Evolutionary conservation across 2,113 vertebrate genomes (phyloP), one percentile per base, ranked within the genome.

Genomic region (Miniopterus natalensis): DNA sequence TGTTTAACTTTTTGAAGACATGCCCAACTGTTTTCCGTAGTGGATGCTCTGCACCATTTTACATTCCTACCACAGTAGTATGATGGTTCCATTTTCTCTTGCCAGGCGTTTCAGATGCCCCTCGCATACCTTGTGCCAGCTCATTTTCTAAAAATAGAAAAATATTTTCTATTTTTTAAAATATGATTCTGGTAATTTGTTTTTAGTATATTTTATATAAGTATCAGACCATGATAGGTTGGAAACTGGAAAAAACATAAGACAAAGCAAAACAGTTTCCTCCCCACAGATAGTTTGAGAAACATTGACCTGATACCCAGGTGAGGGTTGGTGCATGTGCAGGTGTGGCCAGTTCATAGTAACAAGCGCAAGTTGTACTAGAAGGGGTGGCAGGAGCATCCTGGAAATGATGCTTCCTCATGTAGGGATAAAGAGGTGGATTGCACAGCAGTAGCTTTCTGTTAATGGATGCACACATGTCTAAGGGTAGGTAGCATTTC

Each of bases 141-240:
- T 36, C 36, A 36, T 36, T 36, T 36, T 36, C 36, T 36, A 36
- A 36, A 36, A 36, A 36, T 36, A 36, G 36, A 36, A 36, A 36
- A 36, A 36, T 91, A 11, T 66, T 88, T 88, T 70, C 53, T 17
- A 10, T 78, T 55, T 89, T 96, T 84, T 18, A 23, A 57, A 14
- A 61, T 88, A 89, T 8, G 70, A 75, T 11, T 79, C 45, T 93
- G 68, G n/a, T 36, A 45, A 36, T 65, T 93, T 29, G n/a, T 87
- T 92, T 93, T 47, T 84, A 63, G 80, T 83, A 21, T 51, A 27
- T 80, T 68, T 70, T 89, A 70, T 42, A 53, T 92, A 86, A 90
- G 23, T 55, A 51, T 77, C 88, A 88, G 27, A 70, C 63, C 25
- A 29, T 13, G 25, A 17, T 31, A 4, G 29, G 29, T 83, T 84